Conservation (phyloP, 2,113 vertebrate species). For the Myotis davidii region DNA sequence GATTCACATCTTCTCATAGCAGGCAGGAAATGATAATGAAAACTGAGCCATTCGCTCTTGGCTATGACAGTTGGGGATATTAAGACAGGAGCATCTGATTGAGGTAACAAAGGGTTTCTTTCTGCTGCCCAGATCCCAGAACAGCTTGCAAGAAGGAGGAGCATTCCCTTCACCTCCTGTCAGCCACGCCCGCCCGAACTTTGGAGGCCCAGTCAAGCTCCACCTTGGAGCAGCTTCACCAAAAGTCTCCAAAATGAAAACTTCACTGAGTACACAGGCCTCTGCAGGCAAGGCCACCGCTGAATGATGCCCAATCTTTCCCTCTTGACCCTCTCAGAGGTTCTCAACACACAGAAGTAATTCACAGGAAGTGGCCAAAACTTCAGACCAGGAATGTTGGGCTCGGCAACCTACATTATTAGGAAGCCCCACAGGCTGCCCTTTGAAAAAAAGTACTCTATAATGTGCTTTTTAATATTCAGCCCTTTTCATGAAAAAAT, state of each 20-base stretch:
- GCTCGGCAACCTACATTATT: background rate
- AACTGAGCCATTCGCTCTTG: background rate
- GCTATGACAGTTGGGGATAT: background rate
- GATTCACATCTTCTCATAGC: background rate
- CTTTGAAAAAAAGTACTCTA: background rate
- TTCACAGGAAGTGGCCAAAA: background rate
- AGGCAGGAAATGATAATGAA: background rate
- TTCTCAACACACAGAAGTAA: background rate
- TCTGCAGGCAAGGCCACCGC: background rate
- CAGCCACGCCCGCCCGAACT: rapidly evolving
- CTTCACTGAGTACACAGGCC: background rate
- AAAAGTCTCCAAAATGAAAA: background rate
- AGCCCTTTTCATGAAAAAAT: background rate
- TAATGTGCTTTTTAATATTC: background rate
- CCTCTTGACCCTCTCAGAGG: background rate
- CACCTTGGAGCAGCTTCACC: background rate
- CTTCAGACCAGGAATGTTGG: background rate
- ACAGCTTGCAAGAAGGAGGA: background rate
- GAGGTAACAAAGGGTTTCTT: background rate
- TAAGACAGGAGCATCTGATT: background rate
- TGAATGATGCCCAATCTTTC: background rate
- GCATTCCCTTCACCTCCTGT: background rate
- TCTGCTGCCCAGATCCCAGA: background rate
- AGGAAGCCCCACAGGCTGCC: background rate
- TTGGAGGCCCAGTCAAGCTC: background rate